These are phyloP conservation scores for Vulpes vulpes DNA, from an alignment of 2,113 vertebrate genomes.

Conservation along the genomic window DNA sequence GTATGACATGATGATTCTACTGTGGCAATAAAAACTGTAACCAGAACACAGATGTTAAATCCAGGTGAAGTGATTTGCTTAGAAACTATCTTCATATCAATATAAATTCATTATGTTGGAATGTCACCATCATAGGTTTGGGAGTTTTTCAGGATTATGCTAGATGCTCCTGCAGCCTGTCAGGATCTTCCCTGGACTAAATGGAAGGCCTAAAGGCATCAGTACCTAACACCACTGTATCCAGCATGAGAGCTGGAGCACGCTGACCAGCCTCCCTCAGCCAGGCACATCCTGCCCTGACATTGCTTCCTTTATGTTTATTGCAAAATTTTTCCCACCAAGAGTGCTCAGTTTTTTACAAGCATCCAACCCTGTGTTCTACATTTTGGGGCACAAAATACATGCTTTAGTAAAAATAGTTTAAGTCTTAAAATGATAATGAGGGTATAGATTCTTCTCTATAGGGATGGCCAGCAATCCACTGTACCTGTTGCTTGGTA, in stretches of 20 bases:
- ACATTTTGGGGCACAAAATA: neutral
- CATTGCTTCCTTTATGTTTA: neutral
- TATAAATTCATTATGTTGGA: neutral
- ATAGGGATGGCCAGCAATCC: fast-evolving
- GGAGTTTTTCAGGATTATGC: neutral
- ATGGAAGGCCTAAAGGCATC: neutral
- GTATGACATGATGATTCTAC: neutral
- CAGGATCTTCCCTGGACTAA: neutral
- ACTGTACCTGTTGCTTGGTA: fast-evolving
- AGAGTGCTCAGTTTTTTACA: neutral
- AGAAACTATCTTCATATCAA: neutral
- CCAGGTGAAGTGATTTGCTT: neutral
- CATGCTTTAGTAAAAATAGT: neutral
- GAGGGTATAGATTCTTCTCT: neutral
- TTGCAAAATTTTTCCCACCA: fast-evolving
- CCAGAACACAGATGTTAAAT: neutral
- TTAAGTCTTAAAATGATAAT: neutral
- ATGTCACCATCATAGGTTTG: neutral
- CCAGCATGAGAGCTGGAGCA: fast-evolving
- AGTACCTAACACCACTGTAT: fast-evolving
- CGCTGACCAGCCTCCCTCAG: too few species aligned
- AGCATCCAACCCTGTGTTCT: neutral
- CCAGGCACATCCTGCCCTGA: fast-evolving
- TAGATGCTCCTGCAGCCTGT: neutral
- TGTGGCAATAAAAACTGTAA: neutral